Evolutionary conservation across 2,797 vertebrate species (phyloP).

Genomic region (Cirrhinus mrigala): DNA sequence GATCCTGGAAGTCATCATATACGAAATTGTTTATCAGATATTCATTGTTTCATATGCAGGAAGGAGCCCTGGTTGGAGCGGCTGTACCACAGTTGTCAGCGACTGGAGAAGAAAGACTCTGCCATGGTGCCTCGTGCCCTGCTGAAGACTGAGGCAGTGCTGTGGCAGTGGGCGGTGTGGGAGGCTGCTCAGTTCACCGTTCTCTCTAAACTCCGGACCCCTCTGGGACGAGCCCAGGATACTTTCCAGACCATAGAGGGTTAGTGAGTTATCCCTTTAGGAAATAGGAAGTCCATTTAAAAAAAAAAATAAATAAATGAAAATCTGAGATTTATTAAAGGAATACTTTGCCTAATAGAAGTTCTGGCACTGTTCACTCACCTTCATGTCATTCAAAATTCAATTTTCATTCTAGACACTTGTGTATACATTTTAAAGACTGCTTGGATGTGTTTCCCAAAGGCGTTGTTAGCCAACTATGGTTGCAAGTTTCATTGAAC

Average conservation of each 20-base stretch:
- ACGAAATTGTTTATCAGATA: neutral
- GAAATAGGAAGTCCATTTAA: neutral
- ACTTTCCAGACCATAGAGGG: conserved; percentile 99
- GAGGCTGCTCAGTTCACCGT: conserved; percentile 99
- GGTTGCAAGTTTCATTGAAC: neutral
- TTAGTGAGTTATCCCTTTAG: conserved; percentile 65
- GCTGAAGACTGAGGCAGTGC: conserved; percentile 91
- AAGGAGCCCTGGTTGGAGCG: conserved; percentile 98
- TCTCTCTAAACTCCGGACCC: conserved; percentile 94
- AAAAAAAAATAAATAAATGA: too few relatives aligned
- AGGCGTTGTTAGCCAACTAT: neutral
- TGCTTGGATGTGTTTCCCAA: neutral
- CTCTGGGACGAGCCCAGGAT: conserved; percentile 95
- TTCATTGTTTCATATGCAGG: conserved; percentile 70
- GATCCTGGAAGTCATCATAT: neutral
- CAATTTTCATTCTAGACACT: neutral
- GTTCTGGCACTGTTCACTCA: neutral
- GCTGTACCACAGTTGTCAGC: conserved; percentile 95
- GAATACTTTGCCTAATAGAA: neutral
- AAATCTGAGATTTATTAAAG: neutral
- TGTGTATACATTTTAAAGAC: neutral
- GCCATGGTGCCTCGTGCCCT: conserved; percentile 85
- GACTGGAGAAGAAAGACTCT: conserved; percentile 89
- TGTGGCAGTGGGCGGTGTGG: conserved; percentile 99
- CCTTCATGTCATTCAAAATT: neutral